phyloP scores from a whole-genome alignment of 2,888 invertebrate species.

The Ceramica pisi region DNA sequence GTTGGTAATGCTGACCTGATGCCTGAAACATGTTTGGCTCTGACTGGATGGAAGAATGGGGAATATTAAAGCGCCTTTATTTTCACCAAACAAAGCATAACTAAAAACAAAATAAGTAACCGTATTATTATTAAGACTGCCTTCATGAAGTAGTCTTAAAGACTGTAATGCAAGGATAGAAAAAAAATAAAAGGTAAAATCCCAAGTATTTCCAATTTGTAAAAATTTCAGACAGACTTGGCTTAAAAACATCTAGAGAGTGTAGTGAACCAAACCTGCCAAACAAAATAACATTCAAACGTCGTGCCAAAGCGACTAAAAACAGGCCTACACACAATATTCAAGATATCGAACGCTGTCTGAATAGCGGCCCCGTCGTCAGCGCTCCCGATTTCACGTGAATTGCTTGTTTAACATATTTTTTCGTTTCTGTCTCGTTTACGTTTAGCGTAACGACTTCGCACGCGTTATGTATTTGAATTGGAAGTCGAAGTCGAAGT shows the following conservation, averaged over 20 bases:
- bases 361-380: slow-evolving; percentile 76
- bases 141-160: neutral
- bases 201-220: neutral
- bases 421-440: slow-evolving; percentile 84
- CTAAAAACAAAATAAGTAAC: neutral
- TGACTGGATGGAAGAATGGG: too few relatives aligned
- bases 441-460: slow-evolving; percentile 83
- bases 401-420: slow-evolving; percentile 89
- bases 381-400: slow-evolving; percentile 82
- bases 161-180: neutral
- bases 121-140: too few relatives aligned
- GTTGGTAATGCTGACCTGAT: too few relatives aligned
- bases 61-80: too few relatives aligned
- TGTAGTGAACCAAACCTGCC: slow-evolving; percentile 11
- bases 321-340: slow-evolving; percentile 46
- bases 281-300: slow-evolving; percentile 22
- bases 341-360: slow-evolving; percentile 66
- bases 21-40: too few relatives aligned
- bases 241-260: slow-evolving; percentile 2
- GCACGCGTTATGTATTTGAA: slow-evolving; percentile 78
- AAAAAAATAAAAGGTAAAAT: neutral
- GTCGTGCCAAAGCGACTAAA: slow-evolving; percentile 31
- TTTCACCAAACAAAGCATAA: too few relatives aligned
- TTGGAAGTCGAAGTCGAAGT: slow-evolving; percentile 66
- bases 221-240: neutral